Base-by-base conservation (phyloP, 2,888 invertebrate genomes). In the Heliconius ismenius region DNA sequence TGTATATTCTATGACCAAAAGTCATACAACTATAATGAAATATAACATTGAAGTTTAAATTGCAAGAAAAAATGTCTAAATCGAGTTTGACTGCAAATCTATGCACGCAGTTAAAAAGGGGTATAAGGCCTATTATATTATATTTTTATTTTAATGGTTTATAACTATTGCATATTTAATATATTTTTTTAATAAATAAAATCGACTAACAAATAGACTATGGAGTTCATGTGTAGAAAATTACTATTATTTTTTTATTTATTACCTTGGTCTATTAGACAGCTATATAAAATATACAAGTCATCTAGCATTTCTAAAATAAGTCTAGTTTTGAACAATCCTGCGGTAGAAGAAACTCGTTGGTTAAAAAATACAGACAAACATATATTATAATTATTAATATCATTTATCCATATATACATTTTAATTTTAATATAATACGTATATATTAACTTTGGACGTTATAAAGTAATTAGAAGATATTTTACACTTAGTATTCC, bases 321-420 rank as follows among this genome's bases (percentile, higher is more conserved):
- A 70, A 7, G 54, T n/a, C 32, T 58, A 70, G 58, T 21, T 32
- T 32, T 70, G 13, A 64, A 67, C 73, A 76, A 60, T 60, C 32
- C 72, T 69, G 76, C 78, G 70, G 43, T 26, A 36, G 36, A 68
- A 78, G 76, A 73, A 76, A 78, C 69, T 78, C 64, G 62, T 69
- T 75, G 68, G 39, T 62, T 69, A 36, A 32, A 49, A 70, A 21
- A 32, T 69, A 28, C 21, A 68, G 15, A 68, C 32, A 65, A 65
- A 36, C 32, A n/a, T 36, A 64, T n/a, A 65, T 32, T 32, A 64
- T 64, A 32, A 10, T 11, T 65, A 65, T n/a, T 32, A 68, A 68
- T 68, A 49, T 7, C 24, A 9, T 68, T 3, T 43, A 49, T 24
- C 9, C 4, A 54, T 54, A 24, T 65, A 36, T 65, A 67, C 13